Percentiles rank a stretch among this genome's conserved stretches.
Conservation (phyloP, 2,113 vertebrate species). For the Chionomys nivalis region DNA sequence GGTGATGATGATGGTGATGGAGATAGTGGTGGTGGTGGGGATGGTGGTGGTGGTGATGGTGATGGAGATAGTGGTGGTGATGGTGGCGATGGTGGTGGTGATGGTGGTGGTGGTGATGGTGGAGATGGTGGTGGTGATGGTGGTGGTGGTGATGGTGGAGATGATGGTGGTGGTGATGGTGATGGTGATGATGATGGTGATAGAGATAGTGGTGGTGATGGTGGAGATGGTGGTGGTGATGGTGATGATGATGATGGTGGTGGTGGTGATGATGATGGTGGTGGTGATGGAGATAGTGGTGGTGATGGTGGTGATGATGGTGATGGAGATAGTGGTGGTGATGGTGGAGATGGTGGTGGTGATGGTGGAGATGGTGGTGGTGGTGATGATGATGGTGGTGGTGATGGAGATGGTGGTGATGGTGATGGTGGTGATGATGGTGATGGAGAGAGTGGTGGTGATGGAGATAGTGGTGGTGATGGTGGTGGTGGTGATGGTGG, state of each 20-base stretch:
- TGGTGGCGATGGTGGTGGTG: neutral
- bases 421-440: neutral
- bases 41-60: neutral
- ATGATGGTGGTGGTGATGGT: neutral
- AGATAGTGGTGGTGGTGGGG: fast-evolving
- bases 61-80: fast-evolving
- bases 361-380: neutral
- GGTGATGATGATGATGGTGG: fast-evolving
- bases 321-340: neutral
- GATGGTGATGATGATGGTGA: too few relatives aligned
- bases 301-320: fast-evolving
- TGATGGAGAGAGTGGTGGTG: neutral
- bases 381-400: neutral
- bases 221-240: neutral
- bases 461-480: fast-evolving
- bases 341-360: neutral
- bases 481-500: too few relatives aligned
- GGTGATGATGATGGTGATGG: neutral
- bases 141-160: neutral
- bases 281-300: neutral
- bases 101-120: fast-evolving
- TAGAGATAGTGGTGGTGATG: fast-evolving
- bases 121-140: fast-evolving
- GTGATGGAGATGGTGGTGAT: neutral
- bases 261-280: fast-evolving